Evolutionary conservation across 35 echinoderm and acorn worm genomes (phyloP), one percentile per base, ranked within the genome.

Genomic region (Apostichopus japonicus): DNA sequence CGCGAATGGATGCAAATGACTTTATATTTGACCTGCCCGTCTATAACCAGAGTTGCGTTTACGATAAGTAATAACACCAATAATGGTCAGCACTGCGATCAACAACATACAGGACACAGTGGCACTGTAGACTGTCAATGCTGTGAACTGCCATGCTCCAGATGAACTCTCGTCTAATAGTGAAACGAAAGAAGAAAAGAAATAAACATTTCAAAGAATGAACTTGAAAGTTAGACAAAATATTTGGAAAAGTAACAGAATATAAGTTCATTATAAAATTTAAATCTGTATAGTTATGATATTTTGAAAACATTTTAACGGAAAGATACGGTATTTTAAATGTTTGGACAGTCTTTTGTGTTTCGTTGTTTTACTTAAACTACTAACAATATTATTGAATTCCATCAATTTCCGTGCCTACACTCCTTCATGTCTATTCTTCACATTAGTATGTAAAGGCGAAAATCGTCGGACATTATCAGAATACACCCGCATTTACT

Each of bases 41-140:
- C 63, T 67, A 19, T 67, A 67, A 15, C 63, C 63, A 67, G 63
- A 19, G 54, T 55, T 6, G 11, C 79, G 79, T 83, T 16, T 54
- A 52, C 51, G 79, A 52, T 83, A 83, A 33, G 5, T 54, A 17
- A 83, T 33, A 15, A 83, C 33, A 11, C 79, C 79, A 54, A 83
- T 52, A 83, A 83, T 54, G n/a, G 17, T 52, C 33, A 44, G 33
- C 44, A 83, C 33, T 53, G 33, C 22, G 9, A 17, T 14, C 33
- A 83, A 11, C 10, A 83, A 24, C 79, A 83, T 6, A 33, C 17
- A 17, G 24, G 79, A 83, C 16, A 83, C 5, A 1, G 79, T 83
- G 19, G 79, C 79, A 15, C 79, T 83, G 79, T 83, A 83, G 14
- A 83, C 19, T 53, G 79, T 83, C 10, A 83, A n/a, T 8, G 79